phyloP scores from a whole-genome alignment of 1,140 invertebrate genomes.

The Zaprionus vittiger region DNA sequence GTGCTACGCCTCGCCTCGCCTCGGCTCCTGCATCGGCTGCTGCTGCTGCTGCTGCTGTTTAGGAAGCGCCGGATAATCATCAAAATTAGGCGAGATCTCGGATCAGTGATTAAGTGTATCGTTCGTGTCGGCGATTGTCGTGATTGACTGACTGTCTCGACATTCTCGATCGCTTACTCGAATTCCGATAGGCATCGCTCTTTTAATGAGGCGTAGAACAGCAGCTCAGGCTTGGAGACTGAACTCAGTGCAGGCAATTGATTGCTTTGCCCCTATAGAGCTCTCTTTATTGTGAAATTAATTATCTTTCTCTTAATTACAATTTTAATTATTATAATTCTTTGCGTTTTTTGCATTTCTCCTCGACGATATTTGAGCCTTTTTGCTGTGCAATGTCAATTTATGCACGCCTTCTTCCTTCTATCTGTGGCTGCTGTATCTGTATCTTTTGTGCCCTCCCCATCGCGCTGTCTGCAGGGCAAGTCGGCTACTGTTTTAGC shows the following conservation, averaged over 20 bases:
- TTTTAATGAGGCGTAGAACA: conserved; percentile 40
- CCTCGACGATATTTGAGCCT: conserved; percentile 11
- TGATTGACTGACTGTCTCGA: conserved; percentile 46
- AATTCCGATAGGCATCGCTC: conserved; percentile 55
- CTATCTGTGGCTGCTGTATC: conserved; percentile 22
- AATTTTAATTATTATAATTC: conserved; percentile 8
- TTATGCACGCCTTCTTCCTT: conserved; percentile 64
- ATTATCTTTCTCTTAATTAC: not conserved
- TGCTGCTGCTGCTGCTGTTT: conserved; percentile 42
- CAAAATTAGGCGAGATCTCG: conserved; percentile 68
- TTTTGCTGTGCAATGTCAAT: conserved; percentile 41
- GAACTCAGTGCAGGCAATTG: not conserved
- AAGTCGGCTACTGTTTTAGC: conserved; percentile 62
- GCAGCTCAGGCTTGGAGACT: not conserved
- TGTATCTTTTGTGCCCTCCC: conserved; percentile 43
- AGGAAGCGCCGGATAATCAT: conserved; percentile 72
- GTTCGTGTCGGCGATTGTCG: conserved; percentile 42
- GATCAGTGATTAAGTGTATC: conserved; percentile 48
- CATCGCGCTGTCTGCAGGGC: conserved; percentile 19
- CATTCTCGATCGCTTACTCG: conserved; percentile 15
- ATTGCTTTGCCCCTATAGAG: no score
- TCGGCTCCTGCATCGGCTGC: conserved; percentile 5
- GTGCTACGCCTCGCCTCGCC: conserved; percentile 18
- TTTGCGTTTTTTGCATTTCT: not conserved
- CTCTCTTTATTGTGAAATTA: not conserved